Conservation (phyloP, 2,888 invertebrate genomes). For the Cephus pulcher region DNA sequence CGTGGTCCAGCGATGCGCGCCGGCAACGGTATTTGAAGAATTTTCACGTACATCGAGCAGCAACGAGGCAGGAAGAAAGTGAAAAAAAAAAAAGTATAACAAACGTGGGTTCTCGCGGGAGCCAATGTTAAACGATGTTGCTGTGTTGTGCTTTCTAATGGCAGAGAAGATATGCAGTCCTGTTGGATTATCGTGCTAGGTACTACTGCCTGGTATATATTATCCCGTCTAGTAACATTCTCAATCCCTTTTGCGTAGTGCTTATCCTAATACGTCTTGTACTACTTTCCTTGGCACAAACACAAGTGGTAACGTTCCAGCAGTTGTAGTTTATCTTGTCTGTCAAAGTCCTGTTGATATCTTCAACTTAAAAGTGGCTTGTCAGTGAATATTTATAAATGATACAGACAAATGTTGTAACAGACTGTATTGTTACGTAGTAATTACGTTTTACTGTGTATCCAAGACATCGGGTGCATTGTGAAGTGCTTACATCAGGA, state of each 20-base stretch:
- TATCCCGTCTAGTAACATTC: neutral
- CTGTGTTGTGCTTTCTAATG: neutral
- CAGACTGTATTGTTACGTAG: neutral
- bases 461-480: neutral
- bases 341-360: neutral
- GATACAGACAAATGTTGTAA: neutral
- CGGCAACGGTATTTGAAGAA: neutral
- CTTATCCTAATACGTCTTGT: neutral
- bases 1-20: constrained; percentile 7
- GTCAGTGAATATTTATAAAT: neutral
- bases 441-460: neutral
- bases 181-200: neutral
- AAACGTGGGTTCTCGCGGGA: constrained; percentile 4
- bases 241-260: neutral
- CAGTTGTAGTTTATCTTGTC: neutral
- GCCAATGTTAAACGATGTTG: neutral
- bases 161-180: neutral
- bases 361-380: neutral
- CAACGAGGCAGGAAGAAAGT: constrained; percentile 4
- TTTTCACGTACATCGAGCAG: neutral
- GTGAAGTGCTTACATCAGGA: neutral
- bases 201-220: neutral
- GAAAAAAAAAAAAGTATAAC: constrained; percentile 1
- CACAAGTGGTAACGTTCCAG: neutral
- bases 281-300: neutral